Base-by-base conservation (phyloP, 2,888 invertebrate genomes). In the Lasioglossum figueresi region DNA sequence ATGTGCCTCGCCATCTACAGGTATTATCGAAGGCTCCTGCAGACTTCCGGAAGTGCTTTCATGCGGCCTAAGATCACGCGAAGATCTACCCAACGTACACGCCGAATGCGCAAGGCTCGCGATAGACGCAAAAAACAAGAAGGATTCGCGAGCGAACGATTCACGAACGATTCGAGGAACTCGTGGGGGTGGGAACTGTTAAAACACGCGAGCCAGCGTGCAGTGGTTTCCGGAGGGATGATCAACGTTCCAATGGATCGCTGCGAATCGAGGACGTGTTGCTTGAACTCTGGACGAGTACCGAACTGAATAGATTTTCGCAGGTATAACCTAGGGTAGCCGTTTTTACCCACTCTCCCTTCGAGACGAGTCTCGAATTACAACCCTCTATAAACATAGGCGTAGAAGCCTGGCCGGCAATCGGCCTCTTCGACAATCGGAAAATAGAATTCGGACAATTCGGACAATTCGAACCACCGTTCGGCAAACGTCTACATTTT, bases 311-410 rank as follows among this genome's bases (percentile, higher is more conserved):
- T 93, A 92, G 92, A 91, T 91, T 93, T 93, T 93, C 91, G 92
- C 94, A 94, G 94, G 94, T 94, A 94, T 91, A 89, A 84, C 87
- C 88, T 90, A 91, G 91, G 92, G 92, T 92, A 88, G 91, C 92
- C 88, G 91, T 91, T 92, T 79, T 91, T 91, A 89, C 90, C 92
- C 91, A 89, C 91, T 86, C 84, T 86, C 89, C 87, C 87, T 89
- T 88, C 84, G 80, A 83, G 77, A 78, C 88, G 77, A 14, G 90
- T 92, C 92, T 94, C 93, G 91, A 92, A 92, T 94, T 94, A 92
- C 94, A 93, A 92, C 93, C 93, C 92, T 83, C 91, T 88, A 86
- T 92, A 92, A 93, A 92, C 93, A 92, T 92, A 90, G 93, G 93
- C 93, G 92, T 92, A 93, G 92, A 89, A 72, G 14, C 83, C 52